Conservation (phyloP, 1,140 invertebrate genomes). For the Antheraea mylitta region DNA sequence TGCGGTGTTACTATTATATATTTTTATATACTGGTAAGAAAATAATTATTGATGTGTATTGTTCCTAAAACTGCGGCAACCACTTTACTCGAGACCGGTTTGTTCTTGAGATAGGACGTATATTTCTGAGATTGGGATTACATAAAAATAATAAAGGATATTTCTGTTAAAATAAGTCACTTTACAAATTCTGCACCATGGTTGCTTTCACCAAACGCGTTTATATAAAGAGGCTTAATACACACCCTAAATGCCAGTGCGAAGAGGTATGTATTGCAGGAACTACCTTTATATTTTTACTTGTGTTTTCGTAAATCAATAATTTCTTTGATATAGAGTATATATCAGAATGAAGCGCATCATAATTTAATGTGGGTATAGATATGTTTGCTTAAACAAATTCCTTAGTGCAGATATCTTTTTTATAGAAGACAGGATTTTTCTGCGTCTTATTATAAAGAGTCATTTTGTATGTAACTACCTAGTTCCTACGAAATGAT, state of each 20-base stretch:
- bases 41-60: conserved; percentile 25
- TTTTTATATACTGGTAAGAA: conserved; percentile 15
- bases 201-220: conserved; percentile 40
- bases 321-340: neutral
- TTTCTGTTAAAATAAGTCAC: neutral
- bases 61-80: neutral
- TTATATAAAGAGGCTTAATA: conserved; percentile 36
- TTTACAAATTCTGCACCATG: conserved; percentile 28
- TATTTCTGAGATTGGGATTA: neutral
- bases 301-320: neutral
- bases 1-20: conserved; percentile 1
- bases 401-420: too few species aligned
- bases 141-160: neutral
- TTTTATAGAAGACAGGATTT: too few species aligned
- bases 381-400: too few species aligned
- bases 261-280: conserved; percentile 41
- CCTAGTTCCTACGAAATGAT: too few species aligned
- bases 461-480: too few species aligned
- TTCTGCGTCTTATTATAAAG: too few species aligned
- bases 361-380: neutral
- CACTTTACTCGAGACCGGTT: neutral
- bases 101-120: neutral
- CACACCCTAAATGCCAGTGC: conserved; percentile 23
- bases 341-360: neutral
- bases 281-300: neutral